Percentiles rank a stretch among this genome's conserved stretches.
phyloP scores from a whole-genome alignment of 2,888 invertebrate genomes.

The Yponomeuta sedellus region DNA sequence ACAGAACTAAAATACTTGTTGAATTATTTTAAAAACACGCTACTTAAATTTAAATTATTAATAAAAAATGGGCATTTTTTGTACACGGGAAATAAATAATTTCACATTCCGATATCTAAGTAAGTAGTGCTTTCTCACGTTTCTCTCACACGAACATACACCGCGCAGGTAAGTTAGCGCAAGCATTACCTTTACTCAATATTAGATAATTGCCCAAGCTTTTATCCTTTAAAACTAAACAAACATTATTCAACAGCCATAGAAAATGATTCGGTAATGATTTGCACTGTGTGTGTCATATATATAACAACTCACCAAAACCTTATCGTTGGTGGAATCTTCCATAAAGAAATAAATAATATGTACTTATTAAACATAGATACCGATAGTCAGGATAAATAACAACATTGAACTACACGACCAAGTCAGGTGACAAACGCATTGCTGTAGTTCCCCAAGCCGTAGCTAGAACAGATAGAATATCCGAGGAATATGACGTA shows the following conservation, averaged over 20 bases:
- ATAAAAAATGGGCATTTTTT: constrained; percentile 4
- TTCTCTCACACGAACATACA: not conserved
- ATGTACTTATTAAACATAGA: too few relatives aligned
- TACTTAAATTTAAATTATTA: constrained; percentile 1
- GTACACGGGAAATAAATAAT: constrained; percentile 5
- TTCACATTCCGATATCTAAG: not conserved
- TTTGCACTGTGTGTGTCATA: not conserved
- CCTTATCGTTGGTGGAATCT: too few relatives aligned
- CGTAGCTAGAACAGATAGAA: not conserved
- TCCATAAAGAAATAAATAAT: too few relatives aligned
- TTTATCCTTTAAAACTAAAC: not conserved
- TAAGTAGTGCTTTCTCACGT: not conserved
- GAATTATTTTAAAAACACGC: constrained; percentile 8
- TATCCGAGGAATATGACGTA: not conserved
- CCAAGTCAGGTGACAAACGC: too few relatives aligned
- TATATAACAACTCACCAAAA: too few relatives aligned
- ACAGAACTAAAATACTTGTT: constrained; percentile 28
- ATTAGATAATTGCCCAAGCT: not conserved
- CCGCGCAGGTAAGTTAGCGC: not conserved
- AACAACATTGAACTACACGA: too few relatives aligned
- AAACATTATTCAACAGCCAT: not conserved
- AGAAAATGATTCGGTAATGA: not conserved
- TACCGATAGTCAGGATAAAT: too few relatives aligned
- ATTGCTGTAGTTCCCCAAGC: too few relatives aligned
- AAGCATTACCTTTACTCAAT: not conserved